phyloP scores from a whole-genome alignment of 2,113 vertebrate genomes.

The Orthochromis indermauri region DNA sequence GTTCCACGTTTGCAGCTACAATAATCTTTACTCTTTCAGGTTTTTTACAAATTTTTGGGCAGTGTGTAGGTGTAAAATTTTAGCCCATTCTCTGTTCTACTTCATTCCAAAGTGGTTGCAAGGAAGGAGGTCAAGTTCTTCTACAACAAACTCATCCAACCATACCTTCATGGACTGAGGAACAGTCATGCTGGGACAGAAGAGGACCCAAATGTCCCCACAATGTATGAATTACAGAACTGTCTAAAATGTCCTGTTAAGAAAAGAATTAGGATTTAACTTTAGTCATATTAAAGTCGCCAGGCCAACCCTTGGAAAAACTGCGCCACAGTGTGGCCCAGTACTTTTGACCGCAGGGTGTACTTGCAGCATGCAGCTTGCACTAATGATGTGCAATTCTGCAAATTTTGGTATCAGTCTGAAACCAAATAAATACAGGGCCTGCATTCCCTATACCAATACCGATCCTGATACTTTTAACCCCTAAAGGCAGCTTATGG shows the following conservation, averaged over 20 bases:
- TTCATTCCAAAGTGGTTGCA: neutral
- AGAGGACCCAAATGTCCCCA: neutral
- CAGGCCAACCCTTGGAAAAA: neutral
- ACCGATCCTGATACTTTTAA: neutral
- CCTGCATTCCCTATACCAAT: neutral
- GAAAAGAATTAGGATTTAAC: neutral
- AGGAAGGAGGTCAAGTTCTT: neutral
- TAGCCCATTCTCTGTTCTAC: neutral
- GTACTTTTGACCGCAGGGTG: rapidly evolving
- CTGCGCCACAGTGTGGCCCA: rapidly evolving
- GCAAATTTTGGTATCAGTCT: neutral
- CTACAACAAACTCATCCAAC: neutral
- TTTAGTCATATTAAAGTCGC: neutral
- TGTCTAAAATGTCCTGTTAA: neutral
- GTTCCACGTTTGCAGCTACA: neutral
- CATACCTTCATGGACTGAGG: neutral
- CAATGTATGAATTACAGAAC: rapidly evolving
- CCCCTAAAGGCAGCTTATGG: neutral
- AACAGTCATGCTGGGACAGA: neutral
- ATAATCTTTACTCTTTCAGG: neutral
- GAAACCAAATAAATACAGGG: neutral
- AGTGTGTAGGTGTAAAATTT: neutral
- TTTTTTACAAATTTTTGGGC: neutral
- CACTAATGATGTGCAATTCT: neutral
- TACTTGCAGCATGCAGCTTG: neutral